phyloP scores from a whole-genome alignment of 2,113 vertebrate species.

The Paramormyrops kingsleyae region DNA sequence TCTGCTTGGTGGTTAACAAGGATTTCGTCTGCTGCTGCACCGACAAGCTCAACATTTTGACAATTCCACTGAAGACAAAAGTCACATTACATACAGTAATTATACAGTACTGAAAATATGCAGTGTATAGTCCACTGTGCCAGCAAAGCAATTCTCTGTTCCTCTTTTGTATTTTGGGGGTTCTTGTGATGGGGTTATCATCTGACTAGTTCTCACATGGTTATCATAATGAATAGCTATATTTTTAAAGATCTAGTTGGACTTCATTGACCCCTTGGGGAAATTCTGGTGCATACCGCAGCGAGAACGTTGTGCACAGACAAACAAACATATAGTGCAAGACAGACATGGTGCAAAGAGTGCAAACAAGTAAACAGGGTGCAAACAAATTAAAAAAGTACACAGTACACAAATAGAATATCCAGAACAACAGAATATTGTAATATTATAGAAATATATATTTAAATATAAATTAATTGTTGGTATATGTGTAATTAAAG shows the following conservation, averaged over 20 bases:
- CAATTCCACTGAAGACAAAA: background rate
- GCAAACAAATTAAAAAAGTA: background rate
- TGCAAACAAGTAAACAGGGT: background rate
- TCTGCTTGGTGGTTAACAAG: background rate
- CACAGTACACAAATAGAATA: background rate
- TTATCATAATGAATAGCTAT: background rate
- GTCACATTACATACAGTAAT: background rate
- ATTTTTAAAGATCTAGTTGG: background rate
- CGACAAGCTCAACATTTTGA: background rate
- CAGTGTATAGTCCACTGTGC: background rate
- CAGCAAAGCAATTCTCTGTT: background rate
- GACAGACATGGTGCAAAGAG: background rate
- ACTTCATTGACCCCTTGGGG: background rate
- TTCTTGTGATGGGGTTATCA: background rate
- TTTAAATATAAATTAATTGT: background rate
- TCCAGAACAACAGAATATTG: background rate
- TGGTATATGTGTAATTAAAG: background rate
- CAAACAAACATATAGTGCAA: background rate
- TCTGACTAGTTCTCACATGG: background rate
- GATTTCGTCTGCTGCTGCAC: background rate
- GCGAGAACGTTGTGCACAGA: background rate
- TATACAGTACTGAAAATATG: background rate
- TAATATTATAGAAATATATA: background rate
- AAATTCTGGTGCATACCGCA: background rate
- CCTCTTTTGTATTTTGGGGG: background rate